Evolutionary conservation across 2,888 invertebrate genomes (phyloP).

Genomic region (Bombyx huttoni): DNA sequence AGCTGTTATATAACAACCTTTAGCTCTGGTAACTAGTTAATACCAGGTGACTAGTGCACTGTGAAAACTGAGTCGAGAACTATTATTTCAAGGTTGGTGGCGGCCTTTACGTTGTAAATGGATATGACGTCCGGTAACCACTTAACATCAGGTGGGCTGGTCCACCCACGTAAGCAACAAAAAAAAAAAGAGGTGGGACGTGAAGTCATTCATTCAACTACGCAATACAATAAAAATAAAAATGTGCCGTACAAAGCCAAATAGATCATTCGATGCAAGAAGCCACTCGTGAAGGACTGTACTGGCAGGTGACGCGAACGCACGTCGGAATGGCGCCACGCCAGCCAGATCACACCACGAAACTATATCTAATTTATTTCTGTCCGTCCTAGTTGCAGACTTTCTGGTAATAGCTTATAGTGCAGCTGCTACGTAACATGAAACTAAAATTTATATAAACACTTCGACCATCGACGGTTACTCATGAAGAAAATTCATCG

Average conservation of each 20-base stretch:
- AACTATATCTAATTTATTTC: slow-evolving; percentile 8
- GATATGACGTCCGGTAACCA: no score
- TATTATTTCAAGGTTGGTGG: no score
- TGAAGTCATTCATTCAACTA: no score
- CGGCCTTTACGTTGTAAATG: no score
- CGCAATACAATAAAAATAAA: neutral
- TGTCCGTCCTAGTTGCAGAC: slow-evolving; percentile 2
- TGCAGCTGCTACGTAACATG: neutral
- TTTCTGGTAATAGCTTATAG: neutral
- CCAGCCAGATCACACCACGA: slow-evolving; percentile 15
- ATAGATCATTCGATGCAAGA: neutral
- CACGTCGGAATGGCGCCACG: slow-evolving; percentile 32
- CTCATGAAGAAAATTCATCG: no score
- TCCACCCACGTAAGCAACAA: no score
- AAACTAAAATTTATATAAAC: neutral
- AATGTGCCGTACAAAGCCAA: slow-evolving; percentile 19
- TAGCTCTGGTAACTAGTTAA: neutral
- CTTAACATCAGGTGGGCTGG: no score
- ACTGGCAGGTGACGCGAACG: slow-evolving; percentile 4
- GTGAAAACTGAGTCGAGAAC: no score
- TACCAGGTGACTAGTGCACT: no score
- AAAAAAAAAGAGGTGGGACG: no score
- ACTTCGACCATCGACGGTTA: no score
- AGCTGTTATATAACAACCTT: no score
- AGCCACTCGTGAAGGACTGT: neutral